phyloP scores from a whole-genome alignment of 2,113 vertebrate genomes.

The Heteronetta atricapilla region DNA sequence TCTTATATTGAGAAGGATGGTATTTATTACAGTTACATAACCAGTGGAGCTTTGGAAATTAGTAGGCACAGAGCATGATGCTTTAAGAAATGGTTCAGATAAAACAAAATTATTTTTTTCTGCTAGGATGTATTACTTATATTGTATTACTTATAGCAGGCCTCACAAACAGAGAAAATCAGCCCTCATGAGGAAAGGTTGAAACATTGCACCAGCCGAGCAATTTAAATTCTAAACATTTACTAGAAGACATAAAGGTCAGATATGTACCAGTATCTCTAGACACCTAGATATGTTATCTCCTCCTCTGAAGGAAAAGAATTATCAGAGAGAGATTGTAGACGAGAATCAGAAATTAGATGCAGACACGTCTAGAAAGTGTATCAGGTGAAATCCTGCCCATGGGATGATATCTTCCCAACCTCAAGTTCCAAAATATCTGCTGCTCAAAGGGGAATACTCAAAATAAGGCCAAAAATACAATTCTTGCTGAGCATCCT shows the following conservation, averaged over 20 bases:
- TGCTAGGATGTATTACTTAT: not conserved
- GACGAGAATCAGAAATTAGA: conserved; percentile 22
- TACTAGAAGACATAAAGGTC: conserved; percentile 44
- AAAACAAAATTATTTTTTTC: not conserved
- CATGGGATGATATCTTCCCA: not conserved
- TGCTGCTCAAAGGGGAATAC: not conserved
- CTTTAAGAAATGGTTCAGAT: not conserved
- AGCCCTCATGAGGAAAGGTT: not conserved
- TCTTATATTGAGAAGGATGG: not conserved
- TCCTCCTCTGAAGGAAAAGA: conserved; percentile 9
- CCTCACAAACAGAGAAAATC: not conserved
- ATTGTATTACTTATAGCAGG: not conserved
- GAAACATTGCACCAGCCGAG: not conserved
- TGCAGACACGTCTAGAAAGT: not conserved
- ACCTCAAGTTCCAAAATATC: not conserved
- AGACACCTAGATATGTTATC: not conserved
- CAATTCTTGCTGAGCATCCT: not conserved
- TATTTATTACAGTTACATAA: not conserved
- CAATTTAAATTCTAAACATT: conserved; percentile 45
- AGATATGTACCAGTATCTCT: conserved; percentile 15
- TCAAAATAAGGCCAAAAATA: not conserved
- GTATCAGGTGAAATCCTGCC: conserved; percentile 19
- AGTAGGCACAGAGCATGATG: not conserved
- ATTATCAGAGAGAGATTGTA: not conserved
- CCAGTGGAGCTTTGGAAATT: not conserved